A percentile compares a stretch with the other conserved stretches of the same genome.
phyloP scores from a whole-genome alignment of 1,140 invertebrate genomes.

The Babylonia areolata region DNA sequence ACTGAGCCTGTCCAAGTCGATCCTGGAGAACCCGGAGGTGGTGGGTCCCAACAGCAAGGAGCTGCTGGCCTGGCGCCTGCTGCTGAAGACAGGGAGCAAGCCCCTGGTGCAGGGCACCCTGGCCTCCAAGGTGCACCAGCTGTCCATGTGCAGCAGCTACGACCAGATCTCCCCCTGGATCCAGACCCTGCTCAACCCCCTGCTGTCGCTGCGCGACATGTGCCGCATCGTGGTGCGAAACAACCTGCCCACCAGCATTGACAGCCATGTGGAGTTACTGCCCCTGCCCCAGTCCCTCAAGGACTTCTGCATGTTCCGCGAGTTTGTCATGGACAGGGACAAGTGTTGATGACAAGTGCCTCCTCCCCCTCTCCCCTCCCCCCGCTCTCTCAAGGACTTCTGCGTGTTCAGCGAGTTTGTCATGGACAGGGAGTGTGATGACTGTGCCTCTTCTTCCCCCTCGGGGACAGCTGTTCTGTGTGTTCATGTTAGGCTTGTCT shows the following conservation, averaged over 20 bases:
- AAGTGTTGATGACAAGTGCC: neutral
- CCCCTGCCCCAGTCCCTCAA: slow-evolving; percentile 60
- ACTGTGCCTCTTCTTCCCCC: neutral
- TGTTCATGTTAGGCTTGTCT: no score
- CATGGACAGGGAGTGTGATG: neutral
- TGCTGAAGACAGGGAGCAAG: slow-evolving; percentile 65
- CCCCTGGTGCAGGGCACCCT: slow-evolving; percentile 56
- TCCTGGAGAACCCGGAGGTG: slow-evolving; percentile 71
- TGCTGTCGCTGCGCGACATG: slow-evolving; percentile 60
- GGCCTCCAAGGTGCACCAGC: slow-evolving; percentile 60
- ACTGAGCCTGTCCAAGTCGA: slow-evolving; percentile 65
- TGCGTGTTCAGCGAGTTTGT: slow-evolving; percentile 51
- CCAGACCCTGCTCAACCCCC: slow-evolving; percentile 58
- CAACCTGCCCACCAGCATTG: slow-evolving; percentile 50
- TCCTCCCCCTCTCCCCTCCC: slow-evolving; percentile 3
- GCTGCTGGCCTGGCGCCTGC: slow-evolving; percentile 64
- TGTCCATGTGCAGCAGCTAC: slow-evolving; percentile 69
- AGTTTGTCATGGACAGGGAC: slow-evolving; percentile 47
- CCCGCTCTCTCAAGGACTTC: slow-evolving; percentile 52
- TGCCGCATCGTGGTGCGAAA: slow-evolving; percentile 63
- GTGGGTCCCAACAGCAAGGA: slow-evolving; percentile 64
- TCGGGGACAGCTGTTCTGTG: no score
- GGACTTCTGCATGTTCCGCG: slow-evolving; percentile 63
- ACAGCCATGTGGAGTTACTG: slow-evolving; percentile 58
- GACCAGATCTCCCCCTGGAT: slow-evolving; percentile 66